Conservation (phyloP, 1,140 invertebrate species). For the Rhizoglyphus robini region DNA sequence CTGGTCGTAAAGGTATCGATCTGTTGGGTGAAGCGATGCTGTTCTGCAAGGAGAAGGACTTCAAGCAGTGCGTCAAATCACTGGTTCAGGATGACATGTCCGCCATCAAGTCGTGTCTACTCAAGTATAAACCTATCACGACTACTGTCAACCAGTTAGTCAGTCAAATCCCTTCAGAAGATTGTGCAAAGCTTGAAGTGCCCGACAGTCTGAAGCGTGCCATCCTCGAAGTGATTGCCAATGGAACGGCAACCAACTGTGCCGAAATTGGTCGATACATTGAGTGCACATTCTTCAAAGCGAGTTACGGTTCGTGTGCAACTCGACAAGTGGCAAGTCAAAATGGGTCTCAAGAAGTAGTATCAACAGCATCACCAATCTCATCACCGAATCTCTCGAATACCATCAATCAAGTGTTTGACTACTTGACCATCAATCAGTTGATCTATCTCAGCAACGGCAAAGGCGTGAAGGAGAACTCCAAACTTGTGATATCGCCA, state of each 20-base stretch:
- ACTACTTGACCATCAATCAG: background rate
- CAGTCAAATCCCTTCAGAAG: background rate
- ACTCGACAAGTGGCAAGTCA: background rate
- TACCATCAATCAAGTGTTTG: background rate
- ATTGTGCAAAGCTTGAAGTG: slow-evolving; percentile 30
- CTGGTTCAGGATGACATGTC: slow-evolving; percentile 53
- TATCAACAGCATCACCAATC: background rate
- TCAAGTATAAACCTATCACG: slow-evolving; percentile 32
- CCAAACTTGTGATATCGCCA: slow-evolving; percentile 52
- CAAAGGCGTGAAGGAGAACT: slow-evolving; percentile 35
- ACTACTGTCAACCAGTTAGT: slow-evolving; percentile 37
- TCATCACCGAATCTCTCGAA: background rate
- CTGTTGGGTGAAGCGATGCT: slow-evolving; percentile 67
- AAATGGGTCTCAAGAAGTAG: background rate
- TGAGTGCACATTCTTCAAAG: slow-evolving; percentile 55
- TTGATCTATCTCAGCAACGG: background rate
- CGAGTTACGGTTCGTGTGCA: slow-evolving; percentile 9
- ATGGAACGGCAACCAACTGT: slow-evolving; percentile 57
- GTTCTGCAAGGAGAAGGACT: slow-evolving; percentile 64
- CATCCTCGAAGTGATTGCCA: slow-evolving; percentile 63
- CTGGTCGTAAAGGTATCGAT: slow-evolving; percentile 83
- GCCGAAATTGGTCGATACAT: slow-evolving; percentile 61
- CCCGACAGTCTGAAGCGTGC: slow-evolving; percentile 44
- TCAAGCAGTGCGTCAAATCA: slow-evolving; percentile 44
- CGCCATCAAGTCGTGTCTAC: slow-evolving; percentile 67